Percentiles rank a stretch among this genome's conserved stretches.
Conservation (phyloP, 2,888 invertebrate genomes). For the Sinelater perroti region DNA sequence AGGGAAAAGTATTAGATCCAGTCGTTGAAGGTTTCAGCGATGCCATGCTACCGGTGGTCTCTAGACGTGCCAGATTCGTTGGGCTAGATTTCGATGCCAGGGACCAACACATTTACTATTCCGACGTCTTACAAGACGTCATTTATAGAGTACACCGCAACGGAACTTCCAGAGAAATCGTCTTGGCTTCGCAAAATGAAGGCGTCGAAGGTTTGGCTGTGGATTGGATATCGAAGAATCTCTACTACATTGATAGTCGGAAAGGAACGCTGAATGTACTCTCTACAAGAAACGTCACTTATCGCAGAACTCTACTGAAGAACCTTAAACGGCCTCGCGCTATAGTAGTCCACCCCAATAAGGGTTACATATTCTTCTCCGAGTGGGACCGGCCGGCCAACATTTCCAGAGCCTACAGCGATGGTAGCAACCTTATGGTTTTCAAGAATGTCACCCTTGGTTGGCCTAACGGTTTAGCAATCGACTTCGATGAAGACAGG, state of each 20-base stretch:
- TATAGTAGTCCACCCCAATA: slow-evolving; percentile 96
- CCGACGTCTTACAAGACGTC: slow-evolving; percentile 95
- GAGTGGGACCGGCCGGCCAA: slow-evolving; percentile 98
- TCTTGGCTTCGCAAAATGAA: slow-evolving; percentile 94
- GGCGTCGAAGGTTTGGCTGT: slow-evolving; percentile 96
- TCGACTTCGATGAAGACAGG: slow-evolving; percentile 87
- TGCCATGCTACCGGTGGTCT: slow-evolving; percentile 93
- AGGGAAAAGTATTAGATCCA: slow-evolving; percentile 89
- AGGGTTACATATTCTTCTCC: slow-evolving; percentile 92
- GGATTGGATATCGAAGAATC: slow-evolving; percentile 94
- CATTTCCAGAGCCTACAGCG: slow-evolving; percentile 90
- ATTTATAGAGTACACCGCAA: slow-evolving; percentile 85
- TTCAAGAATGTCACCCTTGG: slow-evolving; percentile 92
- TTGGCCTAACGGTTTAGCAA: slow-evolving; percentile 97
- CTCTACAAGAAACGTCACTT: slow-evolving; percentile 85
- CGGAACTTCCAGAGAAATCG: slow-evolving; percentile 84
- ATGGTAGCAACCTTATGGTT: slow-evolving; percentile 86
- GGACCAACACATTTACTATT: slow-evolving; percentile 94
- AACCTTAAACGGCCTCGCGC: slow-evolving; percentile 93
- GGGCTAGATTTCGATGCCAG: slow-evolving; percentile 93
- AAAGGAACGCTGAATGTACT: slow-evolving; percentile 94
- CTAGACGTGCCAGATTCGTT: slow-evolving; percentile 90
- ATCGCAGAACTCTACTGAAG: slow-evolving; percentile 83
- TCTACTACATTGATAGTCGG: slow-evolving; percentile 94
- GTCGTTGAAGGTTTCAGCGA: slow-evolving; percentile 92